Conservation (phyloP, 2,113 vertebrate genomes). For the Sporophila hypoxantha region DNA sequence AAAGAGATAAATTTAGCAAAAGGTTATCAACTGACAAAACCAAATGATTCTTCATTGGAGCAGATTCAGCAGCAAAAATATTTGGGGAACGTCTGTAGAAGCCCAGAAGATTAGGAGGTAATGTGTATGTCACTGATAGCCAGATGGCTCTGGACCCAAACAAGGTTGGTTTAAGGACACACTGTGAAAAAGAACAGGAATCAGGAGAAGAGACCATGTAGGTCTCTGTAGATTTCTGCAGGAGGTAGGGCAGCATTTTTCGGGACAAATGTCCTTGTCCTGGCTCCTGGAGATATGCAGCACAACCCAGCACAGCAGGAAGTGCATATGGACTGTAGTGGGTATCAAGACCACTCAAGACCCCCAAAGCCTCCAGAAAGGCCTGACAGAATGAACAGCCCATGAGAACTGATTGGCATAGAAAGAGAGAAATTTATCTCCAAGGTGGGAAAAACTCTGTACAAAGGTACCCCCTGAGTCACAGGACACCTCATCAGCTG, state of each 20-base stretch:
- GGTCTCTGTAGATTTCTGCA: neutral
- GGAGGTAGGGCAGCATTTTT: neutral
- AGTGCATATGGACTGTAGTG: neutral
- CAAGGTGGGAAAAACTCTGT: neutral
- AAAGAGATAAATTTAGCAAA: neutral
- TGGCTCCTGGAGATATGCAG: neutral
- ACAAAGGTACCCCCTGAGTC: accelerated
- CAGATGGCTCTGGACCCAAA: accelerated
- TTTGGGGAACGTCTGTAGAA: neutral
- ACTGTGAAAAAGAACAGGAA: neutral
- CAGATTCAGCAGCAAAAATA: neutral
- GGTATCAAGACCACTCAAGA: too few relatives aligned
- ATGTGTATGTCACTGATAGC: too few relatives aligned
- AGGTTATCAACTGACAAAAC: neutral
- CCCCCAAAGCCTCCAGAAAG: neutral
- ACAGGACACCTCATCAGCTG: neutral
- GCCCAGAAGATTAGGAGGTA: neutral
- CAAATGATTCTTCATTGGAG: neutral
- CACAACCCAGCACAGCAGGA: neutral
- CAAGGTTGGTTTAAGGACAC: neutral
- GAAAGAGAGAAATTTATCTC: neutral
- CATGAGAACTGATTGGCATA: neutral
- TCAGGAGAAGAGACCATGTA: neutral
- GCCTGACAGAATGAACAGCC: neutral
- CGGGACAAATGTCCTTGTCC: neutral